These are phyloP conservation scores for Macroglossus sobrinus DNA, from an alignment of 2,113 vertebrate genomes.

Conservation along the genomic window DNA sequence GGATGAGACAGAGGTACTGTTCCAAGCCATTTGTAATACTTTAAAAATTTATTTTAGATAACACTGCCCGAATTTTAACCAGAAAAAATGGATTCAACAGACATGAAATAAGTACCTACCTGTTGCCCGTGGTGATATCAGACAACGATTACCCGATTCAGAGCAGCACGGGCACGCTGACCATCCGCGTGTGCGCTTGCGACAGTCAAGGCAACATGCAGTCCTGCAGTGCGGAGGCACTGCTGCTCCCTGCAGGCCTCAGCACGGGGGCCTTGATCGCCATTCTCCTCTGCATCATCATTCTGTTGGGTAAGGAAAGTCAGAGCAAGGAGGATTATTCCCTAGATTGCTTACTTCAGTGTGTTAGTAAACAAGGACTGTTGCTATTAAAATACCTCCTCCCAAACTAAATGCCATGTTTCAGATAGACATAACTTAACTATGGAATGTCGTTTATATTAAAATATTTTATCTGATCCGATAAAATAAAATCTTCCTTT, in stretches of 20 bases:
- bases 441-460: background rate
- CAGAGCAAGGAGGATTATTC: fast-evolving
- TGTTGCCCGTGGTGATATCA: slow-evolving; percentile 95
- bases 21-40: background rate
- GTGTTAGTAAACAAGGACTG: background rate
- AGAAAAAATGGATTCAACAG: slow-evolving; percentile 93
- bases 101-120: slow-evolving; percentile 92
- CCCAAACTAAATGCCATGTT: fast-evolving
- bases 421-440: background rate
- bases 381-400: background rate
- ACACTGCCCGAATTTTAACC: slow-evolving; percentile 96
- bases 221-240: slow-evolving; percentile 89
- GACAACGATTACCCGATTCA: slow-evolving; percentile 96
- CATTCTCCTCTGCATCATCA: slow-evolving; percentile 92
- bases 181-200: slow-evolving; percentile 91
- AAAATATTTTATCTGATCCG: background rate
- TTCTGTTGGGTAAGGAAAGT: slow-evolving; percentile 89
- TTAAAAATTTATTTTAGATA: slow-evolving; percentile 85
- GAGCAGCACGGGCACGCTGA: slow-evolving; percentile 93
- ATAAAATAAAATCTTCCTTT: background rate
- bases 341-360: too few relatives aligned
- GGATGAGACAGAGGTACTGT: background rate
- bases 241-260: slow-evolving; percentile 91
- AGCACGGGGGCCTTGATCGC: slow-evolving; percentile 92
- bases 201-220: slow-evolving; percentile 92